Conservation (phyloP, 2,797 vertebrate species). For the Neostethus bicornis region DNA sequence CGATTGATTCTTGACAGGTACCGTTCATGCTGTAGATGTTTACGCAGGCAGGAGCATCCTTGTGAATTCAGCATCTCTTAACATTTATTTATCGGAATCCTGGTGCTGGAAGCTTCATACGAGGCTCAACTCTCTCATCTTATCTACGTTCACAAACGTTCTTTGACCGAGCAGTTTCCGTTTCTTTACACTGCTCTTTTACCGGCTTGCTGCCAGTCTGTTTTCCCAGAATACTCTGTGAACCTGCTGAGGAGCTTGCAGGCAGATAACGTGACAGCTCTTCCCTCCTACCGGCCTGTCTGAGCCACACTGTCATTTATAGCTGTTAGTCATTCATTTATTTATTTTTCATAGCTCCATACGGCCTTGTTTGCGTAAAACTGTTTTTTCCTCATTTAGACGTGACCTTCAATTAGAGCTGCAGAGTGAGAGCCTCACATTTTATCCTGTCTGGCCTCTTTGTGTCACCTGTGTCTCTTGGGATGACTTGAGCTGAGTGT, state of each 20-base stretch:
- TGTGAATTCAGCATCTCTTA: constrained; percentile 25
- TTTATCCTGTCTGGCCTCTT: constrained; percentile 14
- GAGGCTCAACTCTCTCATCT: constrained; percentile 12
- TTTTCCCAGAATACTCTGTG: constrained; percentile 60
- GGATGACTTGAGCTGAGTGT: constrained; percentile 35
- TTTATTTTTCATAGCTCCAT: constrained; percentile 12
- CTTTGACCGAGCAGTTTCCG: constrained; percentile 13
- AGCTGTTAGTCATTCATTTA: constrained; percentile 36
- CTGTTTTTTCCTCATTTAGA: constrained; percentile 8
- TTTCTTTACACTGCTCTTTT: constrained; percentile 11
- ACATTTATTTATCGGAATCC: constrained; percentile 46
- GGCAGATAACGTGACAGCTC: constrained; percentile 56
- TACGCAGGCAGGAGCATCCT: constrained; percentile 36
- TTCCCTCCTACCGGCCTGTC: constrained; percentile 54
- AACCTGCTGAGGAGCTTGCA: constrained; percentile 43
- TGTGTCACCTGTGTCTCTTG: constrained; percentile 20
- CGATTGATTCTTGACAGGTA: constrained; percentile 13
- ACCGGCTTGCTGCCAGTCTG: constrained; percentile 53
- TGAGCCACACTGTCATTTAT: constrained; percentile 58
- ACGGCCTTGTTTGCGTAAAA: constrained; percentile 9
- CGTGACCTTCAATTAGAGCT: constrained; percentile 40
- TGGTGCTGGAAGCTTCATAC: constrained; percentile 17
- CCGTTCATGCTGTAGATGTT: constrained; percentile 10
- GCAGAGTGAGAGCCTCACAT: constrained; percentile 5
- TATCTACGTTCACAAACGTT: constrained; percentile 30